Percentiles rank a stretch among this genome's conserved stretches.
phyloP scores from a whole-genome alignment of 2,797 vertebrate species.

The Silurus aristotelis region DNA sequence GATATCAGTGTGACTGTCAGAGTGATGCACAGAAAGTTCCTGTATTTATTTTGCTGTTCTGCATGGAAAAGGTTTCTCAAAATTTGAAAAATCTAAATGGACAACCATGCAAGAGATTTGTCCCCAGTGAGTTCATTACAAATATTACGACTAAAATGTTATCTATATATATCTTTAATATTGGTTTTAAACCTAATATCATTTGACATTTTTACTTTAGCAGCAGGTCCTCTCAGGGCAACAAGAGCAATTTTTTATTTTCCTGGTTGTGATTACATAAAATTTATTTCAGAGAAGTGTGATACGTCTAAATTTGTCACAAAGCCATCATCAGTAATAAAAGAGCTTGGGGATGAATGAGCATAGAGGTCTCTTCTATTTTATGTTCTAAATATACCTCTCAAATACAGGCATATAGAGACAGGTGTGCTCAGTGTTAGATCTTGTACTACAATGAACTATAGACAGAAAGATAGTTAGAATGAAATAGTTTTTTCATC shows the following conservation, averaged over 20 bases:
- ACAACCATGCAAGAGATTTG: neutral
- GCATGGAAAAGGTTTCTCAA: neutral
- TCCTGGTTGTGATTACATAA: constrained; percentile 70
- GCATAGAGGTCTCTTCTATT: constrained; percentile 53
- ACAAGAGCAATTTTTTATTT: constrained; percentile 63
- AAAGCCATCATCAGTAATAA: constrained; percentile 68
- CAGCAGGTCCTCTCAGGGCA: constrained; percentile 59
- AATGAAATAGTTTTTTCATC: neutral
- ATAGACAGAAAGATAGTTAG: neutral
- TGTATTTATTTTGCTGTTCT: neutral
- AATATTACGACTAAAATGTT: neutral
- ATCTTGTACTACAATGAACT: neutral
- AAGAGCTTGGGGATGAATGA: constrained; percentile 66
- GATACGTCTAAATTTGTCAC: constrained; percentile 72
- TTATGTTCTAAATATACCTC: constrained; percentile 33
- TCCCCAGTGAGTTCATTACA: neutral
- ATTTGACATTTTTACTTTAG: constrained; percentile 21
- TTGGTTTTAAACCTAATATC: neutral
- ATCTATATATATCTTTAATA: neutral
- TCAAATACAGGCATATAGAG: constrained; percentile 7
- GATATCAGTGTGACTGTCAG: neutral
- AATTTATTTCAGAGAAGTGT: constrained; percentile 67
- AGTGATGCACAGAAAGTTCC: neutral
- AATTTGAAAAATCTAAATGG: neutral
- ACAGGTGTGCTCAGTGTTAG: constrained; percentile 30